phyloP scores from a whole-genome alignment of 2,888 invertebrate species.

The Eremobia ochroleuca region DNA sequence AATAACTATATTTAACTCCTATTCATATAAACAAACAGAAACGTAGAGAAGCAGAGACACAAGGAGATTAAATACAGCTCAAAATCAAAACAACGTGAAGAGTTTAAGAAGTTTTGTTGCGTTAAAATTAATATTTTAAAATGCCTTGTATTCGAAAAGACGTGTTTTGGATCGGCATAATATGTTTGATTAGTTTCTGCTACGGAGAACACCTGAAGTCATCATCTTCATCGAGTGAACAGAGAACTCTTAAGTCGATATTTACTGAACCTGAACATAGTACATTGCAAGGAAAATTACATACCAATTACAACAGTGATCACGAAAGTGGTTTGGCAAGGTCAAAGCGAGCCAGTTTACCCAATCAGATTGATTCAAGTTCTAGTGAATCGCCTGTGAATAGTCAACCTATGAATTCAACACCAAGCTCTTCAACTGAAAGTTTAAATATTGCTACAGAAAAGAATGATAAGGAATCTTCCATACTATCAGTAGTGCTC shows the following conservation, averaged over 20 bases:
- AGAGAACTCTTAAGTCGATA: constrained; percentile 30
- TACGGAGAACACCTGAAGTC: constrained; percentile 58
- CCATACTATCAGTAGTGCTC: constrained; percentile 78
- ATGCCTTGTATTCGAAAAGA: constrained; percentile 65
- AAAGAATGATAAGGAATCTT: constrained; percentile 74
- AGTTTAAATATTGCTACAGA: constrained; percentile 79
- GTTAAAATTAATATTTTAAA: constrained; percentile 20
- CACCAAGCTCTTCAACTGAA: constrained; percentile 78
- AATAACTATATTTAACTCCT: not conserved
- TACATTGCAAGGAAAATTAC: constrained; percentile 34
- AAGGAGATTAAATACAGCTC: not conserved
- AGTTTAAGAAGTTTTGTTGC: constrained; percentile 8
- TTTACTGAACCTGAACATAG: constrained; percentile 23
- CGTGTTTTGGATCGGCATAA: constrained; percentile 69
- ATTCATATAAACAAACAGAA: not conserved
- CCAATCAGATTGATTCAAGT: constrained; percentile 75
- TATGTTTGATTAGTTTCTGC: constrained; percentile 62
- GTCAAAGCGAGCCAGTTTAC: constrained; percentile 78
- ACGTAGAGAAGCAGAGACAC: not conserved
- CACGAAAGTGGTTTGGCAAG: constrained; percentile 73
- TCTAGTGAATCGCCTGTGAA: constrained; percentile 78
- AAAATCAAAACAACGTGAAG: constrained; percentile 16
- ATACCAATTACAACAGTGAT: constrained; percentile 36
- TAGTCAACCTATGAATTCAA: constrained; percentile 67
- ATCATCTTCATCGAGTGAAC: constrained; percentile 39